Evolutionary conservation across 1,140 invertebrate genomes (phyloP).

Genomic region (Hestina assimilis): DNA sequence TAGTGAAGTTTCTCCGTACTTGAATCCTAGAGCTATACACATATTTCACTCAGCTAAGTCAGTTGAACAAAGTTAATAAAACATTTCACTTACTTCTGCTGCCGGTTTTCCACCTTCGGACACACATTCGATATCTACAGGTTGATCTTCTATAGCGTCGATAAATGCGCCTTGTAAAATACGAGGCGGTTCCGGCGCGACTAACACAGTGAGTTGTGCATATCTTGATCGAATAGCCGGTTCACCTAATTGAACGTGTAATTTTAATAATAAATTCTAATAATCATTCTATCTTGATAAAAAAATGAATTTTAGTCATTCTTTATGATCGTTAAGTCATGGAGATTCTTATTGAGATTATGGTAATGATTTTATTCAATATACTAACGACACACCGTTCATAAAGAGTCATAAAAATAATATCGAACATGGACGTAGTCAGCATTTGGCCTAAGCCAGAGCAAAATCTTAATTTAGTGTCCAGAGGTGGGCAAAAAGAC

Average conservation of each 20-base stretch:
- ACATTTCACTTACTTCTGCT: slow-evolving; percentile 84
- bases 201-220: slow-evolving; percentile 89
- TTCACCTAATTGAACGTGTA: slow-evolving; percentile 71
- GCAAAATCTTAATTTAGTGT: no score
- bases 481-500: no score
- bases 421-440: no score
- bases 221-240: slow-evolving; percentile 88
- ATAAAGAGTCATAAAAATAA: no score
- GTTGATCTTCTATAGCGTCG: slow-evolving; percentile 91
- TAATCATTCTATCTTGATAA: background rate
- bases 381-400: no score
- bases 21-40: no score
- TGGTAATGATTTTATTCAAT: no score
- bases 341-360: background rate
- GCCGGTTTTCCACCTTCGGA: slow-evolving; percentile 95
- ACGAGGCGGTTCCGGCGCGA: slow-evolving; percentile 91
- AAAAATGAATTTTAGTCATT: slow-evolving; percentile 4
- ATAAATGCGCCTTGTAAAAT: slow-evolving; percentile 90
- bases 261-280: background rate
- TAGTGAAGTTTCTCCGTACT: no score
- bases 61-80: background rate
- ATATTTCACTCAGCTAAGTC: background rate
- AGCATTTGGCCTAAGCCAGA: no score
- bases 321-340: background rate
- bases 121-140: slow-evolving; percentile 93